Conservation (phyloP, 2,888 invertebrate species). For the Aleiodes leptofemur region DNA sequence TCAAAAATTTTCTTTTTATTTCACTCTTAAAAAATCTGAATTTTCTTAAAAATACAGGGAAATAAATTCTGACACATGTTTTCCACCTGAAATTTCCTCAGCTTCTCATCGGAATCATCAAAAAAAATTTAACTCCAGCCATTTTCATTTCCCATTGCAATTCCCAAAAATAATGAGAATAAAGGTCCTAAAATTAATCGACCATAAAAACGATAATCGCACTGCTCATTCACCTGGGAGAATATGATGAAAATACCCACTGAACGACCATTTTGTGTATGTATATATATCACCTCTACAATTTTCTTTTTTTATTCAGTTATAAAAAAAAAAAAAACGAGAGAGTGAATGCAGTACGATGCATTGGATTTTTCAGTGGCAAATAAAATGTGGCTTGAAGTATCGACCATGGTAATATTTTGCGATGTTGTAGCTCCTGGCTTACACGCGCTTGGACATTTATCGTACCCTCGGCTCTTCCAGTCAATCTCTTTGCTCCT, state of each 20-base stretch:
- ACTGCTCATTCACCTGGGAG: background rate
- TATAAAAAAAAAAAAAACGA: background rate
- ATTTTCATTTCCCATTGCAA: no score
- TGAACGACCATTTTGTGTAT: constrained; percentile 12
- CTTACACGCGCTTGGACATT: constrained; percentile 40
- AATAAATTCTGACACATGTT: no score
- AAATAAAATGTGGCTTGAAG: constrained; percentile 21
- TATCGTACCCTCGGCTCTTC: constrained; percentile 44
- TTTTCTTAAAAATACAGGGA: no score
- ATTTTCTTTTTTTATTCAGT: background rate
- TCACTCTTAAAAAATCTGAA: no score
- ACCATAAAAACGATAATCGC: constrained; percentile 5
- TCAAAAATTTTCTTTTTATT: no score
- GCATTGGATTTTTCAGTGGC: constrained; percentile 11
- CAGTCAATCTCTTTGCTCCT: constrained; percentile 25
- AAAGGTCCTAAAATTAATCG: constrained; percentile 14
- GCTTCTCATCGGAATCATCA: no score
- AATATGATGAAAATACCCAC: constrained; percentile 17
- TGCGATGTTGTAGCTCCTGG: constrained; percentile 37
- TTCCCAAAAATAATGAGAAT: constrained; percentile 5
- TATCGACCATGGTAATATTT: constrained; percentile 29
- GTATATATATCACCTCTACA: background rate
- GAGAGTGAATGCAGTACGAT: background rate
- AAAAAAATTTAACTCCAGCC: no score
- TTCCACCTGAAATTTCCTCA: no score